A percentile compares a stretch with the other conserved stretches of the same genome.
Evolutionary conservation across 2,797 vertebrate genomes (phyloP).

Genomic region (Melopsittacus undulatus): DNA sequence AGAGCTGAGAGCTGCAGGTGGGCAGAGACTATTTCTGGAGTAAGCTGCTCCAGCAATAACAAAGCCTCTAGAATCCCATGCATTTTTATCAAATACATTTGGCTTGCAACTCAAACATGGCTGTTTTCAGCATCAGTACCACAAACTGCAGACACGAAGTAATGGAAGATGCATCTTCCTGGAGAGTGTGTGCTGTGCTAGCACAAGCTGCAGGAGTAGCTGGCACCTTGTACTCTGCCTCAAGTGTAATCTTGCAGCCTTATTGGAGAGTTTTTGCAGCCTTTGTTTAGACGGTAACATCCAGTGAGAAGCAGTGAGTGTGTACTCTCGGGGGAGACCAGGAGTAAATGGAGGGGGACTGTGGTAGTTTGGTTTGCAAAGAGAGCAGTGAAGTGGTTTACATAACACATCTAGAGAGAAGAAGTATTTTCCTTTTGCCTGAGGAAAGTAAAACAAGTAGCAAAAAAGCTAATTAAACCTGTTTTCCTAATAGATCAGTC

Average conservation of each 20-base stretch:
- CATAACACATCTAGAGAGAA: neutral
- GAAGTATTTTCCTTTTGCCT: neutral
- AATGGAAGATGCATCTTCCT: neutral
- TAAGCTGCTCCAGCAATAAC: neutral
- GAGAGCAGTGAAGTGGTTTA: neutral
- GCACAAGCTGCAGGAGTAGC: neutral
- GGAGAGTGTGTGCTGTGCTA: neutral
- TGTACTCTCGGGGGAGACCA: neutral
- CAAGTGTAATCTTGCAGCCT: neutral
- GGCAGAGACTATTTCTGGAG: neutral
- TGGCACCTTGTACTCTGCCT: neutral
- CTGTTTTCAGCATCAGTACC: neutral
- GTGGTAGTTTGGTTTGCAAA: neutral
- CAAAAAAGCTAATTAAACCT: neutral
- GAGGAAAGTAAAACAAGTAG: neutral
- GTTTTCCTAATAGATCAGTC: neutral
- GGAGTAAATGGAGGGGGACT: neutral
- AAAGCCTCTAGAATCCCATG: neutral
- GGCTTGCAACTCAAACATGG: neutral
- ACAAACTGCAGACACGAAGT: neutral
- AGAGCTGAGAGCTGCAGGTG: neutral
- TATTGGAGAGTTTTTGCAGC: neutral
- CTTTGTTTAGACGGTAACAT: neutral
- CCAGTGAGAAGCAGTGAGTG: neutral
- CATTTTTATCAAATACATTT: neutral